Evolutionary conservation across 2,797 vertebrate species (phyloP).

Genomic region (Bovichtus variegatus): DNA sequence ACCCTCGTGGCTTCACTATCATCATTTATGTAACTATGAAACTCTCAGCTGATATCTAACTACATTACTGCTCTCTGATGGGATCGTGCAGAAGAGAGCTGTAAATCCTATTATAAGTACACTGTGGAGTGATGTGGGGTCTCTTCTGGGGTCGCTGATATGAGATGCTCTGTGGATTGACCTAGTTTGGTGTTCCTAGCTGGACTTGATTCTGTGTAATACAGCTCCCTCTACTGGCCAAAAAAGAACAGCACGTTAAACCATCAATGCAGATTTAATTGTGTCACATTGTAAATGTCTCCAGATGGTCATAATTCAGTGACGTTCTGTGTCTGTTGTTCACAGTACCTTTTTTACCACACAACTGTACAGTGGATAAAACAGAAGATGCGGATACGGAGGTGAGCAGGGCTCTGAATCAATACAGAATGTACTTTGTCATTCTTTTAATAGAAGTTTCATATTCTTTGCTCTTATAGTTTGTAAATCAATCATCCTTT

Average conservation of each 20-base stretch:
- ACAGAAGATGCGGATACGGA: constrained; percentile 90
- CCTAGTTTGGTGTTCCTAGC: constrained; percentile 43
- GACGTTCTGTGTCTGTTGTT: constrained; percentile 26
- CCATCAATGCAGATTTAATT: background rate
- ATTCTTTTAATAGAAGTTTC: background rate
- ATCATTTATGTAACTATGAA: constrained; percentile 13
- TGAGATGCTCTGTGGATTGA: constrained; percentile 37
- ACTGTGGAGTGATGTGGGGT: constrained; percentile 5
- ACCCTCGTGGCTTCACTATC: background rate
- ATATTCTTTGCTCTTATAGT: background rate
- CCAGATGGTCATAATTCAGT: background rate
- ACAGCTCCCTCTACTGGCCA: constrained; percentile 66
- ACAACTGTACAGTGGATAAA: constrained; percentile 90
- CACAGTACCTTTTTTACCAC: constrained; percentile 91
- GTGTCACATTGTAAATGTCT: background rate
- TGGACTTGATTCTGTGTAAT: constrained; percentile 18
- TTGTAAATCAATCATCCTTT: background rate
- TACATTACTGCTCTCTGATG: constrained; percentile 12
- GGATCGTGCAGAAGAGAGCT: background rate
- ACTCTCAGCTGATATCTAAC: constrained; percentile 11
- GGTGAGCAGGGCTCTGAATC: constrained; percentile 79
- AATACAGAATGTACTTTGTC: background rate
- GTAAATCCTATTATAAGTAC: constrained; percentile 31
- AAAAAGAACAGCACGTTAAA: background rate
- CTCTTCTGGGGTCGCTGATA: constrained; percentile 22